Evolutionary conservation across 2,113 vertebrate species (phyloP), one percentile per base, ranked within the genome.

Genomic region (Sigmodon hispidus): DNA sequence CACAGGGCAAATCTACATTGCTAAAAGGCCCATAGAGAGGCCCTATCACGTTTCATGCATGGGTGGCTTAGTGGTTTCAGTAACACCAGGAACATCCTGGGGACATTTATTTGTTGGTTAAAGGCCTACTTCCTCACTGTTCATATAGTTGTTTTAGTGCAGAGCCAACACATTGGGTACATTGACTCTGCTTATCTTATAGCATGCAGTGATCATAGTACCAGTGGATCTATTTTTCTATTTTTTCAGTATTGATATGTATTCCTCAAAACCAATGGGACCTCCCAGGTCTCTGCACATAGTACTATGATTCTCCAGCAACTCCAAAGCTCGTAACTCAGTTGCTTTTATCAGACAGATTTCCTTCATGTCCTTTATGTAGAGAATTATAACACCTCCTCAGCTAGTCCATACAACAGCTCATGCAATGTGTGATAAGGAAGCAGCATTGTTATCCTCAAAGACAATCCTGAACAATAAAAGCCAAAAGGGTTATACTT

Each of bases 11-110:
- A 90, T 89, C 59, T n/a, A 50, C 84, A 73, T 45, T 95, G 67
- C 72, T 85, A 87, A 95, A 79, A 86, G 21, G 29, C 50, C 40
- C n/a, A 77, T 45, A 77, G 80, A 52, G 92, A 96, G 94, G 43
- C 21, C 77, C 50, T 73, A 36, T 89, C 76, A 77, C 75, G 75
- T 88, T 86, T 96, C 89, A 72, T 48, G 55, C 59, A 83, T 40
- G 89, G 67, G 86, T 84, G 34, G 24, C 59, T 94, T 96, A 89
- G 89, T 91, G 87, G n/a, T 52, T 97, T 90, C 40, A 84, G 19
- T 50, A 67, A 95, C 48, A 87, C 55, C 75, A 95, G 96, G 52
- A 75, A 87, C 88, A 57, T 77, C 67, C 80, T 6, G n/a, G 50
- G 43, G 87, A 63, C 77, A 36, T 96, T 93, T 92, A 86, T 59